Evolutionary conservation across 2,113 vertebrate genomes (phyloP).

Genomic region (Heptranchias perlo): DNA sequence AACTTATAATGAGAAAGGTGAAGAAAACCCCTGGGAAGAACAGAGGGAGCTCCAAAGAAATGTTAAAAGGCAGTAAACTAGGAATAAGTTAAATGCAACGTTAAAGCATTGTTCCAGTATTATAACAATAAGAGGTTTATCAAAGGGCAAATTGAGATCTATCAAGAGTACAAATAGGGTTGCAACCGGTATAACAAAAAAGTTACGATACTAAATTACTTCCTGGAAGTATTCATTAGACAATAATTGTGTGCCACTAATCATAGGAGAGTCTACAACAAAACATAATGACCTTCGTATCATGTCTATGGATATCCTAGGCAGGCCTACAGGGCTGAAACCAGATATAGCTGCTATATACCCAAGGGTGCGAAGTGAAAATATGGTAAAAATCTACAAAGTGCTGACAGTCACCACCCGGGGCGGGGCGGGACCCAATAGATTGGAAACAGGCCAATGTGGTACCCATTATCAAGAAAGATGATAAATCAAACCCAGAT

Average conservation of each 20-base stretch:
- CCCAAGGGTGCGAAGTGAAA: neutral
- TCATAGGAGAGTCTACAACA: neutral
- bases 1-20: neutral
- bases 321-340: neutral
- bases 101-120: neutral
- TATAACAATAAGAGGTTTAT: neutral
- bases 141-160: neutral
- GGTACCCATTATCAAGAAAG: neutral
- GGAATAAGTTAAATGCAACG: neutral
- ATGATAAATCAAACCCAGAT: neutral
- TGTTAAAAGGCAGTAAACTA: neutral
- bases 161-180: neutral
- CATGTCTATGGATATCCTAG: neutral
- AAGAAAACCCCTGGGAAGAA: neutral
- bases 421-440: neutral
- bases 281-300: neutral
- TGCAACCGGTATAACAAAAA: neutral
- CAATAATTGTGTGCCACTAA: neutral
- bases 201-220: neutral
- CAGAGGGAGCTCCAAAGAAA: neutral
- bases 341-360: neutral
- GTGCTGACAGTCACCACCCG: neutral
- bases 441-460: neutral
- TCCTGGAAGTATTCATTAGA: neutral
- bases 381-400: neutral